Evolutionary conservation across 1,140 invertebrate genomes (phyloP), one percentile per base, ranked within the genome.

Genomic region (Pemphigus obesinymphae): DNA sequence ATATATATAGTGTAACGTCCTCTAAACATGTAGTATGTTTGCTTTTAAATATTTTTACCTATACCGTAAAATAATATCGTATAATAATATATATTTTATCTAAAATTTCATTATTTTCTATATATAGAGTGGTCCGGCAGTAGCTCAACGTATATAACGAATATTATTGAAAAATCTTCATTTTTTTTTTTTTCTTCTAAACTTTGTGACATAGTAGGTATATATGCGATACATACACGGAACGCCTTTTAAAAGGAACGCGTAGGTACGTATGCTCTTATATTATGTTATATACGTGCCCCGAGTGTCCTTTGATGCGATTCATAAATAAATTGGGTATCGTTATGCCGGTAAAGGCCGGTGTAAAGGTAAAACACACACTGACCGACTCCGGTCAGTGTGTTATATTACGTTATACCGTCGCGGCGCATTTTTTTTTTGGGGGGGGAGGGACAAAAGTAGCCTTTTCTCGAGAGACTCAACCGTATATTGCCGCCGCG

Each of bases 321-420:
- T 63, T 45, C 76, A 29, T 63, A 80, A 80, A 63, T 61, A 80
- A 55, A 63, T 80, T 63, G 53, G 75, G 53, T 78, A 78, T 78
- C 48, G 72, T 58, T 76, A 76, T 58, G 53, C n/a, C 23, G 75
- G 75, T 20, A 20, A n/a, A n/a, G 37, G 17, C 29, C 17, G 55
- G 76, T 3, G 17, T 6, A 29, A 58, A 78, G 34, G 75, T 58
- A 43, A 63, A 61, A 61, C n/a, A n/a, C n/a, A 80, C 40, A 43
- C 55, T 26, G 43, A 58, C 23, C 31, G 15, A 26, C n/a, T 1
- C n/a, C 13, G 75, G 75, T 58, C 50, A 58, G n/a, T 58, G 23
- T 58, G 40, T 76, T 76, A 58, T 53, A 58, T 78, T 78, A 78
- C 43, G 10, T 45, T 45, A 45, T 10, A 1, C 34, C 20, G 48